These are phyloP conservation scores for Gnathonemus longibarbis DNA, from an alignment of 2,113 vertebrate species.

Conservation along the genomic window DNA sequence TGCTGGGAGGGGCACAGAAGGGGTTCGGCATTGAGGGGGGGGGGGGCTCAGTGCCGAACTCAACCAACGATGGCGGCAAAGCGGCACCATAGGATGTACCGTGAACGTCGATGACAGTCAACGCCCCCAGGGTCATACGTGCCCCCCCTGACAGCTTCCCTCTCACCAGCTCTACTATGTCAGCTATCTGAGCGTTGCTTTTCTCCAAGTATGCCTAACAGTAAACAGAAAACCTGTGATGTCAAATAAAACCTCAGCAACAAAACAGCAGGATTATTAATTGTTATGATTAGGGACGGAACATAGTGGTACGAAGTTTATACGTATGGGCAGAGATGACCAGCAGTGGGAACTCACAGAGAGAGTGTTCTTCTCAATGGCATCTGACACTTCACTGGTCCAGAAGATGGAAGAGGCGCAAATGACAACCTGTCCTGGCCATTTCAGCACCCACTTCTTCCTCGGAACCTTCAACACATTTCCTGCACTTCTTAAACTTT, in stretches of 20 bases:
- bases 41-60: too few species aligned
- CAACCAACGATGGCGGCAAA: not conserved
- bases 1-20: slow-evolving; percentile 49
- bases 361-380: slow-evolving; percentile 65
- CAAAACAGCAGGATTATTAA: not conserved
- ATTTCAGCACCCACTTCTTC: slow-evolving; percentile 81
- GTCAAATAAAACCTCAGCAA: not conserved
- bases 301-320: not conserved
- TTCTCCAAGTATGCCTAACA: slow-evolving; percentile 72
- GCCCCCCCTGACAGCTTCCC: slow-evolving; percentile 77
- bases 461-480: slow-evolving; percentile 64
- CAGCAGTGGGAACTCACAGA: slow-evolving; percentile 53
- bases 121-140: slow-evolving; percentile 78
- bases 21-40: not conserved
- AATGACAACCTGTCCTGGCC: slow-evolving; percentile 89
- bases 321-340: not conserved
- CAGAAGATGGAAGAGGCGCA: slow-evolving; percentile 87
- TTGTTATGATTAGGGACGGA: not conserved
- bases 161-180: slow-evolving; percentile 81
- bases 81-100: slow-evolving; percentile 54
- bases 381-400: slow-evolving; percentile 81
- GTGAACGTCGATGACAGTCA: slow-evolving; percentile 85
- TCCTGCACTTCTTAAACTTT: not conserved
- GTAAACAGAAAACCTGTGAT: slow-evolving; percentile 11
- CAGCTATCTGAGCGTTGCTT: slow-evolving; percentile 74